These are phyloP conservation scores for Tanytarsus gracilentus DNA, from an alignment of 2,888 invertebrate genomes.

Conservation along the genomic window DNA sequence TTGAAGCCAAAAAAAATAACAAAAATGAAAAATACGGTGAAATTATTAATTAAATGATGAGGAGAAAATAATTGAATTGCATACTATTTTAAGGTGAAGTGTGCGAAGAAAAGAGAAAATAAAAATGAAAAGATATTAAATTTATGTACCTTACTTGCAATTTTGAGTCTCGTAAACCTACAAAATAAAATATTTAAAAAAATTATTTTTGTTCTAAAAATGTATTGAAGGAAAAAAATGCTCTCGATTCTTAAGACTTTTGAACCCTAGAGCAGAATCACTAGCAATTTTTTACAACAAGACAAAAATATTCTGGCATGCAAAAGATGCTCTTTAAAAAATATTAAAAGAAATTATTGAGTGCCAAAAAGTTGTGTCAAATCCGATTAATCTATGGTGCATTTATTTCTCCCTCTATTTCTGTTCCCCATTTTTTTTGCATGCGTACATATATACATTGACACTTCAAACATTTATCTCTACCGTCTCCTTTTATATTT, in stretches of 20 bases:
- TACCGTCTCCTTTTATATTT: too few species aligned
- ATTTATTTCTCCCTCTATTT: too few species aligned
- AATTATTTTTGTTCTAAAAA: not conserved
- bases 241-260: slow-evolving; percentile 7
- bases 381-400: too few species aligned
- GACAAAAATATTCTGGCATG: not conserved
- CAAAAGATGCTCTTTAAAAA: not conserved
- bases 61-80: slow-evolving; percentile 13
- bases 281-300: not conserved
- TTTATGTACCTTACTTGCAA: slow-evolving; percentile 23
- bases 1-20: slow-evolving; percentile 23
- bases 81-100: slow-evolving; percentile 26
- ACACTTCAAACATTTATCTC: too few species aligned
- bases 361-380: too few species aligned
- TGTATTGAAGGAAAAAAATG: not conserved
- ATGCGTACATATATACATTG: too few species aligned
- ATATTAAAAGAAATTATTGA: not conserved
- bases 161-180: slow-evolving; percentile 8
- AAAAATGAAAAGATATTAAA: slow-evolving; percentile 20
- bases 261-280: slow-evolving; percentile 17
- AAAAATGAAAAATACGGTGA: slow-evolving; percentile 20
- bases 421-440: too few species aligned
- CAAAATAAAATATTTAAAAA: not conserved
- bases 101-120: too few species aligned
- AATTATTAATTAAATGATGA: slow-evolving; percentile 23